Base-by-base conservation (phyloP, 2,113 vertebrate species). In the Hippocampus zosterae region DNA sequence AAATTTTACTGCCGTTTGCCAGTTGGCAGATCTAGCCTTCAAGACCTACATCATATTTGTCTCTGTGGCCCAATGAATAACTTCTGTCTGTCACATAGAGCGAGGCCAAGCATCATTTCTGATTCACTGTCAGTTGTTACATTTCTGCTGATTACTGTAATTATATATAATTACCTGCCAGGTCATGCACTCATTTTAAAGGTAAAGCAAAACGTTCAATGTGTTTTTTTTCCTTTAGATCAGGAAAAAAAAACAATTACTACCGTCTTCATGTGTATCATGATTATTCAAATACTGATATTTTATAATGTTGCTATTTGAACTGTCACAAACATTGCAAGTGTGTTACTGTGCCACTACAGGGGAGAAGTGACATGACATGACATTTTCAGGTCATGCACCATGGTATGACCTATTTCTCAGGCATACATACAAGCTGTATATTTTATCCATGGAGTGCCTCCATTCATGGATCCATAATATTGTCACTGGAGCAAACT, bases 321-420 rank as follows among this genome's bases (percentile, higher is more conserved):
- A 33, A 29, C 27, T 33, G 15, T 8, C 57, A 16, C 25, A 72
- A 77, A 74, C 80, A 68, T 78, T 56, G 60, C 66, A 3, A 64
- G 67, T 63, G 53, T 56, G 73, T 69, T 40, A 6, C 8, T 57
- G 72, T 74, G 77, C 80, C 55, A 60, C 1, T 23, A 40, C 40
- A n/a, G 71, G 65, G 66, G 29, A 12, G 23, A 37, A 40, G 33
- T 87, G 73, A 83, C 23, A 44, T 71, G 70, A 82, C 67, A 27
- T 84, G 86, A 83, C 87, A 84, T 77, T 89, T 88, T 86, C 75
- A 70, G 84, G 85, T 81, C 84, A 80, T 41, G 33, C 56, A 8
- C 48, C 68, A 44, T 42, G 71, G 65, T n/a, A 21, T 16, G 44
- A 21, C 53, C 1, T 44, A 25, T 37, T 76, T 5, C 1, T 71